Evolutionary conservation across 2,888 invertebrate species (phyloP), one percentile per base, ranked within the genome.

Genomic region (Lasioglossum morio): DNA sequence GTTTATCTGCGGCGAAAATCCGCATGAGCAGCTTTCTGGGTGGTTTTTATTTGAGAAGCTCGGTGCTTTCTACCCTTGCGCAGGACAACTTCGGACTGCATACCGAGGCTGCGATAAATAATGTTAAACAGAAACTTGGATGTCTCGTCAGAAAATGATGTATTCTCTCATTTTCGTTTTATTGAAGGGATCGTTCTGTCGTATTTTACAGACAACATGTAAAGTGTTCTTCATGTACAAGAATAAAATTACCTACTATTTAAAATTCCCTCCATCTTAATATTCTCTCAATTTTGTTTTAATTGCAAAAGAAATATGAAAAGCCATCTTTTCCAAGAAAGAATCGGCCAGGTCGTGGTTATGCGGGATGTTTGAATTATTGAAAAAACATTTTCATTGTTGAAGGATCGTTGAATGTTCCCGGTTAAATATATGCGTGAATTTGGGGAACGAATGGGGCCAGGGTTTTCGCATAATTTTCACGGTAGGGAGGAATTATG

Each of bases 381-480:
- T 14, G 27, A 1, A 16, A 27, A 14, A 7, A 14, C 16, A 30
- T 10, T 63, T 63, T 30, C 0, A 4, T 5, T 14, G 60, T n/a
- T 5, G 27, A 63, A 27, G 7, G 16, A 30, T 30, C 14, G 30
- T 63, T 34, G 30, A 30, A 30, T 30, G 16, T 5, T 63, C n/a
- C n/a, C 2, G 63, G 2, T 2, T 5, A 63, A 63, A 30, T 30
- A 30, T 16, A 1, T 7, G 7, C 12, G 30, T 16, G 16, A 23
- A 37, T 66, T 66, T 23, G 3, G 34, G 19, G 34, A 69, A 63
- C 63, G 30, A 63, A 30, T 19, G 30, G 19, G 30, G 63, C 19
- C 23, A 34, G 23, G 66, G 37, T 69, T 10, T 46, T 63, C 70
- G 43, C 27, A 66, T 70, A 77, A 84, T 80, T 77, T 85, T n/a